Conservation (phyloP, 2,113 vertebrate species). For the Lasiurus cinereus region DNA sequence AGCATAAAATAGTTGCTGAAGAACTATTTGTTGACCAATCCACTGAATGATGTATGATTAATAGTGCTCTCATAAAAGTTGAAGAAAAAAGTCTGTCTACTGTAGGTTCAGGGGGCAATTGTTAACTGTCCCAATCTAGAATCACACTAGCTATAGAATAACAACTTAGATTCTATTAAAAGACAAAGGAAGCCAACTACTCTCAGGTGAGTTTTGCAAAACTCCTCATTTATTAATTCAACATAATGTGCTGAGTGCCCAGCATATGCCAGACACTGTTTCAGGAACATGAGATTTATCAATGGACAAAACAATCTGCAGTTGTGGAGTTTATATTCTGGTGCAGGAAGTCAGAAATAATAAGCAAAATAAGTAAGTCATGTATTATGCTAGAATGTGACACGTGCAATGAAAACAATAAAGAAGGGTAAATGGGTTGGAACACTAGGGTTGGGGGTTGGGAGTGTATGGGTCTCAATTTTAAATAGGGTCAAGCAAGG, state of each 20-base stretch:
- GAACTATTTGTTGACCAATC: slow-evolving; percentile 5
- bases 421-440: background rate
- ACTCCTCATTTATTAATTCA: slow-evolving; percentile 37
- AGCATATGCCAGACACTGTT: background rate
- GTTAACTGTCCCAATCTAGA: background rate
- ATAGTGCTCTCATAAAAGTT: background rate
- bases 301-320: background rate
- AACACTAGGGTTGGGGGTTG: background rate
- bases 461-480: background rate
- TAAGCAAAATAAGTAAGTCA: background rate
- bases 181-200: background rate
- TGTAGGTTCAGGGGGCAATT: background rate
- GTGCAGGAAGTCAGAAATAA: background rate
- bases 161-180: background rate
- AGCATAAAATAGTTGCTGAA: background rate
- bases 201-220: background rate
- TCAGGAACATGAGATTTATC: background rate
- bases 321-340: background rate
- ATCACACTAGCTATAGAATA: background rate
- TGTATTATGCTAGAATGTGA: background rate
- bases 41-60: background rate
- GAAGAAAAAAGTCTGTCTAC: background rate
- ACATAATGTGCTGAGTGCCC: background rate
- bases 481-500: background rate
- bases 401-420: background rate